Percentiles rank a stretch among this genome's conserved stretches.
Conservation (phyloP, 2,113 vertebrate genomes). For the Xyrauchen texanus region DNA sequence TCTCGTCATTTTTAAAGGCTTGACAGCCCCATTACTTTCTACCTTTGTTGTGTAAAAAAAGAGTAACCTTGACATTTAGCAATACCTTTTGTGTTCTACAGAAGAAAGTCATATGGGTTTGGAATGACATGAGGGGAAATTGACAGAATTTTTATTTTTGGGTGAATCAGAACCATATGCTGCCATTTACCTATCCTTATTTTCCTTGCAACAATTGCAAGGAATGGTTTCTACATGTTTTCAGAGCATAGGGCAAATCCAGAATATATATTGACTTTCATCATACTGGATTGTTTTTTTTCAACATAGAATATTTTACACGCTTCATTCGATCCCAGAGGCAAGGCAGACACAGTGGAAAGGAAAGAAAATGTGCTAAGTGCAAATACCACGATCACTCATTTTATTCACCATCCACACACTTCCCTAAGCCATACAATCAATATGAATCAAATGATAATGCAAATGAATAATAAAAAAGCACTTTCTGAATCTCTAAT, state of each 20-base stretch:
- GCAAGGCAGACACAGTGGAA: not conserved
- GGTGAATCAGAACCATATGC: not conserved
- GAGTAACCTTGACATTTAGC: too few relatives aligned
- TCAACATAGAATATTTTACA: slow-evolving; percentile 32
- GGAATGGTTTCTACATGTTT: not conserved
- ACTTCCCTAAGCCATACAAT: slow-evolving; percentile 49
- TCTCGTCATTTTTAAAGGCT: too few relatives aligned
- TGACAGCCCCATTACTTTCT: too few relatives aligned
- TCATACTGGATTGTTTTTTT: slow-evolving; percentile 31
- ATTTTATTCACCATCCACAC: slow-evolving; percentile 36
- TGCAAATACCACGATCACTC: slow-evolving; percentile 29
- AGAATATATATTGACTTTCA: slow-evolving; percentile 12
- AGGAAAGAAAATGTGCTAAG: slow-evolving; percentile 22
- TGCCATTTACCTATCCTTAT: not conserved
- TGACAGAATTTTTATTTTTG: not conserved
- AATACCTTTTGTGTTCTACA: too few relatives aligned
- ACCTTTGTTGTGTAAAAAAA: too few relatives aligned
- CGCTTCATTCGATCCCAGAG: slow-evolving; percentile 38
- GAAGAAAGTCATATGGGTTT: too few relatives aligned
- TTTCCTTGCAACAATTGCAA: not conserved
- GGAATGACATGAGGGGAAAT: too few relatives aligned
- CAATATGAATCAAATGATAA: slow-evolving; percentile 60
- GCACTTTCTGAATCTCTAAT: slow-evolving; percentile 59
- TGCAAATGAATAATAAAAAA: slow-evolving; percentile 52
- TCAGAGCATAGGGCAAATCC: slow-evolving; percentile 17